These are phyloP conservation scores for Prietella phreatophila DNA, from an alignment of 2,113 vertebrate species.

Conservation along the genomic window DNA sequence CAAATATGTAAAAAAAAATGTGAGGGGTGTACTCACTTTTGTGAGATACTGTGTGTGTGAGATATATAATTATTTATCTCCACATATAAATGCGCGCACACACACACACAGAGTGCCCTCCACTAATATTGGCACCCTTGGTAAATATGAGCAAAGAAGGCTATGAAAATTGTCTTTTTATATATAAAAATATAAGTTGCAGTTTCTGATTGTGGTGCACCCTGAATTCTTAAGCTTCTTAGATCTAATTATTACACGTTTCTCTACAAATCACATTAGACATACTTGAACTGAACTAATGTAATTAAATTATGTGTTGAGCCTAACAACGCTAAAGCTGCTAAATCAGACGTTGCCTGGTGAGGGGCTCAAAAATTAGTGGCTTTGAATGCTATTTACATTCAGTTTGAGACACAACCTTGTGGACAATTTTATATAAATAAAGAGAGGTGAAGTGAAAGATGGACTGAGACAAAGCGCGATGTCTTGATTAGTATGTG, in stretches of 20 bases:
- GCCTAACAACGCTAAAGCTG: conserved; percentile 11
- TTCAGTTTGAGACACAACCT: conserved; percentile 2
- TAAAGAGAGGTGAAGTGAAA: neutral
- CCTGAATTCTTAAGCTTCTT: neutral
- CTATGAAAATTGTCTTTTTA: no score
- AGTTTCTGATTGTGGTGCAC: neutral
- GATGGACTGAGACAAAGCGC: neutral
- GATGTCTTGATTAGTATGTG: conserved; percentile 14
- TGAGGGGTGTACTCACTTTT: no score
- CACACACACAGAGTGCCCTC: no score
- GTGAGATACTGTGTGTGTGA: no score
- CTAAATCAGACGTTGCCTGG: conserved; percentile 17
- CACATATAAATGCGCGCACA: no score
- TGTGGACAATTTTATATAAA: neutral
- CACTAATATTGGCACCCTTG: no score
- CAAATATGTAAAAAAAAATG: no score
- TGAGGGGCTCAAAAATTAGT: neutral
- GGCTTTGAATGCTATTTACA: neutral
- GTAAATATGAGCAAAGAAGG: no score
- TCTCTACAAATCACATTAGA: conserved; percentile 20
- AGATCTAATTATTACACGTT: neutral
- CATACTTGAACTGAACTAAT: conserved; percentile 24
- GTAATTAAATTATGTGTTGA: conserved; percentile 11
- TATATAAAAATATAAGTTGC: neutral
- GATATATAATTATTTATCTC: no score